These are phyloP conservation scores for Galerucella calmariensis DNA, from an alignment of 2,888 invertebrate genomes.

Conservation along the genomic window DNA sequence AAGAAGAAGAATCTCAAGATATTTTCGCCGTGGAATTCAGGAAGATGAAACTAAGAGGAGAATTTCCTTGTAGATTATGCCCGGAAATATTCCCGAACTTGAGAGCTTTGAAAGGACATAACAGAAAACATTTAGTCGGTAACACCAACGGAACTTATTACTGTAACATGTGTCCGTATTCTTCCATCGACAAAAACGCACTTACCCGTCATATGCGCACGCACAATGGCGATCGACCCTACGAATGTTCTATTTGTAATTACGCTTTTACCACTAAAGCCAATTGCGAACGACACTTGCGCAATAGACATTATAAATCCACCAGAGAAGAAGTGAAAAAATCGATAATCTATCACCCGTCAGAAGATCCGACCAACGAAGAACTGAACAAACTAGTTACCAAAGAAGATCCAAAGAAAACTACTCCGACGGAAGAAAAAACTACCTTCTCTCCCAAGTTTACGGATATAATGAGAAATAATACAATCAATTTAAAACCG, in stretches of 20 bases:
- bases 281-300: slow-evolving; percentile 93
- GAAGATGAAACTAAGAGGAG: slow-evolving; percentile 89
- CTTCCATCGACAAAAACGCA: slow-evolving; percentile 90
- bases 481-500: slow-evolving; percentile 39
- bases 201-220: slow-evolving; percentile 91
- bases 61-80: slow-evolving; percentile 92
- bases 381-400: slow-evolving; percentile 70
- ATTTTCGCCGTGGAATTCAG: slow-evolving; percentile 86
- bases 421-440: slow-evolving; percentile 52
- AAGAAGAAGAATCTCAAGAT: slow-evolving; percentile 83
- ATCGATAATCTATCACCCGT: slow-evolving; percentile 87
- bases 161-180: slow-evolving; percentile 93
- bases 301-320: slow-evolving; percentile 89
- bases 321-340: slow-evolving; percentile 90
- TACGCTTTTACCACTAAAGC: slow-evolving; percentile 98
- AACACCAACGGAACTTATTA: slow-evolving; percentile 83
- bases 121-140: slow-evolving; percentile 84
- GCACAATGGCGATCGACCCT: slow-evolving; percentile 95
- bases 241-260: slow-evolving; percentile 94
- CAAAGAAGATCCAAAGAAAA: slow-evolving; percentile 69
- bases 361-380: slow-evolving; percentile 85
- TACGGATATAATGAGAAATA: slow-evolving; percentile 39
- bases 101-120: slow-evolving; percentile 90
- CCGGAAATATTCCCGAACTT: slow-evolving; percentile 88
- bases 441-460: slow-evolving; percentile 58